Evolutionary conservation across 2,113 vertebrate species (phyloP), one percentile per base, ranked within the genome.

Genomic region (Bubalus kerabau): DNA sequence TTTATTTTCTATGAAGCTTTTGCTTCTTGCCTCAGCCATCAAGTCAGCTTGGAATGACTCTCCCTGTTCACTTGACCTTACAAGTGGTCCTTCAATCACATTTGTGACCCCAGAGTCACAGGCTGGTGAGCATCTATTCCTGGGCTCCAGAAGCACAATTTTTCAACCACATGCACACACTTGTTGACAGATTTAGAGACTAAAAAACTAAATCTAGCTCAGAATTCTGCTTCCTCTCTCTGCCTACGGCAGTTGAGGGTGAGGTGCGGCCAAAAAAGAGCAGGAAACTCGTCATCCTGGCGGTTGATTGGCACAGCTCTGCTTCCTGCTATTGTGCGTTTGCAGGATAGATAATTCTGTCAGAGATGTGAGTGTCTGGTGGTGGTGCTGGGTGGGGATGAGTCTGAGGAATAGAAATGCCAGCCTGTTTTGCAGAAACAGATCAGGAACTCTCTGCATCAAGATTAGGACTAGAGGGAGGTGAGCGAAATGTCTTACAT

Each of bases 401-500:
- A 43, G 13, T 6, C 3, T 48, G 21, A 32, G 14, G 5, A 56
- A 5, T 12, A 26, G 80, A 96, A 57, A 95, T 48, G 32, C 43
- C 78, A 62, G 13, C 32, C 50, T 52, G 15, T 52, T 46, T n/a
- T 78, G 15, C 36, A 14, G 62, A 46, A 80, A 59, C 8, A 74
- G 32, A 90, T 30, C 50, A 95, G 23, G 15, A 14, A 17, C 64
- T 62, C 52, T 54, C 36, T 60, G 24, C 48, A 6, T 60, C 16
- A 19, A 57, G 10, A 52, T 19, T 32, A 28, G 67, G 74, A 56
- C 23, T 28, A 52, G 28, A 26, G 15, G 28, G 50, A 91, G 57
- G 11, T 9, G n/a, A 57, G 15, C 19, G 52, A 52, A 21, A 7
- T 0, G 4, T 26, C 2, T 13, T n/a, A 2, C 0, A 3, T 15